Evolutionary conservation across 2,888 invertebrate species (phyloP).

Genomic region (Cetonia aurata): DNA sequence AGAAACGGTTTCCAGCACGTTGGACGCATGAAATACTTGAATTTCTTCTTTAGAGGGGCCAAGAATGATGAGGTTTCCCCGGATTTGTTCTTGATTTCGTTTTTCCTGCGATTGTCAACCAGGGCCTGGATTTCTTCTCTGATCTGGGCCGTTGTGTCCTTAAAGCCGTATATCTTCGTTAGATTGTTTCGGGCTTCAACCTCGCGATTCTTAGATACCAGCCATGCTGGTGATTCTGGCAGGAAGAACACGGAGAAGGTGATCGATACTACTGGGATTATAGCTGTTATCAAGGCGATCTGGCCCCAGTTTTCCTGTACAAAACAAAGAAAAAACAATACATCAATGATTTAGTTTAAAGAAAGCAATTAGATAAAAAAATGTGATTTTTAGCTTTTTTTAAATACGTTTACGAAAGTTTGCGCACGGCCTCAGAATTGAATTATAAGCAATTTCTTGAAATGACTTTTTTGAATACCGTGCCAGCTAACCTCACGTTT

Average conservation of each 20-base stretch:
- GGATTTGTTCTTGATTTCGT: slow-evolving; percentile 31
- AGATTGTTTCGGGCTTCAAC: slow-evolving; percentile 67
- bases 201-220: slow-evolving; percentile 66
- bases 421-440: too few relatives aligned
- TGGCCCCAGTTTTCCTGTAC: slow-evolving; percentile 67
- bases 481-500: too few relatives aligned
- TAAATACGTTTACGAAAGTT: too few relatives aligned
- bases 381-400: too few relatives aligned
- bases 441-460: too few relatives aligned
- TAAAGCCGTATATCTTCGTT: slow-evolving; percentile 65
- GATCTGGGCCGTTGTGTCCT: slow-evolving; percentile 54
- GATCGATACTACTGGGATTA: slow-evolving; percentile 66
- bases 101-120: slow-evolving; percentile 53
- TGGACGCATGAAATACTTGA: slow-evolving; percentile 60
- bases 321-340: slow-evolving; percentile 40
- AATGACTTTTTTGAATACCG: too few relatives aligned
- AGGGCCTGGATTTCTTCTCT: slow-evolving; percentile 59
- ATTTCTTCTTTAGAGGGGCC: slow-evolving; percentile 55
- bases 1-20: slow-evolving; percentile 67
- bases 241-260: slow-evolving; percentile 64
- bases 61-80: slow-evolving; percentile 23
- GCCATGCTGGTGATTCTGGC: slow-evolving; percentile 72
- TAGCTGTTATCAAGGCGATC: slow-evolving; percentile 64
- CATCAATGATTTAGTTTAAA: too few relatives aligned
- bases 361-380: too few relatives aligned